phyloP scores from a whole-genome alignment of 2,888 invertebrate species.

The Drosophila flavopinicola region DNA sequence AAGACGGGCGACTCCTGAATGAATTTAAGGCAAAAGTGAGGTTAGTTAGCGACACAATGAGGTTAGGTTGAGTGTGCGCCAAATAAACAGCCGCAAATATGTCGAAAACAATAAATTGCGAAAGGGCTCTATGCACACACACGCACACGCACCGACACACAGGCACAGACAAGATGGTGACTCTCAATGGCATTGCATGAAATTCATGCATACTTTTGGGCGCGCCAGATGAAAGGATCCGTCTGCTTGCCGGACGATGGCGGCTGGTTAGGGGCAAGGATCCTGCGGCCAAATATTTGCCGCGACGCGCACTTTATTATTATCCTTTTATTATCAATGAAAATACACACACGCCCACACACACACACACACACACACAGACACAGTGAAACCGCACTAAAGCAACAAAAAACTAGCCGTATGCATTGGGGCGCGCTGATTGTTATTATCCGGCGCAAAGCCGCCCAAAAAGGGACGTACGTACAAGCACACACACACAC shows the following conservation, averaged over 20 bases:
- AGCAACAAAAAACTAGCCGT: conserved; percentile 62
- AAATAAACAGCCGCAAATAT: conserved; percentile 73
- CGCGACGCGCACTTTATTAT: conserved; percentile 73
- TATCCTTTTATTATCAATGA: conserved; percentile 79
- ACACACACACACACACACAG: background rate
- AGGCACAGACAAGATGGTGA: conserved; percentile 17
- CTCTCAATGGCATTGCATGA: conserved; percentile 29
- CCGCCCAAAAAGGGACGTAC: conserved; percentile 40
- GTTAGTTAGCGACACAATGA: conserved; percentile 31
- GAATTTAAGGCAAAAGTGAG: conserved; percentile 24
- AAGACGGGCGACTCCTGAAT: conserved; percentile 3
- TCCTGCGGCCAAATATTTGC: conserved; percentile 64
- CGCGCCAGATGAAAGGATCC: conserved; percentile 63
- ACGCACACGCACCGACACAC: background rate
- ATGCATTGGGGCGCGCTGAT: conserved; percentile 52
- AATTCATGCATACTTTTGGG: conserved; percentile 48
- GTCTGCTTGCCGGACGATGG: conserved; percentile 23
- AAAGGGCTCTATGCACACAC: conserved; percentile 34
- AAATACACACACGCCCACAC: conserved; percentile 44
- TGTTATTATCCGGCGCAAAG: conserved; percentile 61
- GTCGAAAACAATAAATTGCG: conserved; percentile 73
- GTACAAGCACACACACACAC: background rate
- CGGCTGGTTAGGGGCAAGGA: conserved; percentile 18
- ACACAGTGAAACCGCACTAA: conserved; percentile 39
- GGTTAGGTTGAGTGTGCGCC: conserved; percentile 28